Evolutionary conservation across 2,888 invertebrate genomes (phyloP), one percentile per base, ranked within the genome.

Genomic region (Eurytoma adleriae): DNA sequence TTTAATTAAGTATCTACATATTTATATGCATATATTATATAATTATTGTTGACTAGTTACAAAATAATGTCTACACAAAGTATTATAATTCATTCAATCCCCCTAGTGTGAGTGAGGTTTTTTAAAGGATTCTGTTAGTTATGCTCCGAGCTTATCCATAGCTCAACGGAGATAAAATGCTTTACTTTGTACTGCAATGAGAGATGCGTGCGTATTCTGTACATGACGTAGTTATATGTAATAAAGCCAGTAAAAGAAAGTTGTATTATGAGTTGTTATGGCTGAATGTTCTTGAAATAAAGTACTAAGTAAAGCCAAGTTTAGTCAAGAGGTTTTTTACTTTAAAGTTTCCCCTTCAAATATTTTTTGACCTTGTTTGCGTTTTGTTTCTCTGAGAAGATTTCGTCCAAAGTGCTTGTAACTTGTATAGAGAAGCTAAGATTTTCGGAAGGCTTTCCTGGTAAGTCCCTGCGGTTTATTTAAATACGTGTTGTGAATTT

Each of bases 241-340:
- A 48, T 40, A 48, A 12, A 2, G 5, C n/a, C 40, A 18, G 64
- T 64, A 64, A 64, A 62, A 27, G 30, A 48, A 48, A 24, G 48
- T 48, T 40, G 18, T n/a, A 66, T 48, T 20, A n/a, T 24, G 52
- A 5, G 50, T 67, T 50, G n/a, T 67, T 67, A 67, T 13, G 18
- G 52, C 24, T 13, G 20, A 67, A 67, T 56, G 56, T 27, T 27
- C 54, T 27, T 30, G 68, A 68, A 68, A 68, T 56, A 54, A 68
- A 68, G 68, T 52, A 52, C 40, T 13, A 52, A 52, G 24, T 67
- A 52, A 20, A 52, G 52, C 20, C 4, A 16, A 30, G 30, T n/a
- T 3, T 16, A 40, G 27, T 1, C 40, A 5, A n/a, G 4, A 10
- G 14, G 24, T 54, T 48, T 56, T 68, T 30, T 56, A n/a, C 27